Conservation (phyloP, 2,113 vertebrate species). For the Scortum barcoo region DNA sequence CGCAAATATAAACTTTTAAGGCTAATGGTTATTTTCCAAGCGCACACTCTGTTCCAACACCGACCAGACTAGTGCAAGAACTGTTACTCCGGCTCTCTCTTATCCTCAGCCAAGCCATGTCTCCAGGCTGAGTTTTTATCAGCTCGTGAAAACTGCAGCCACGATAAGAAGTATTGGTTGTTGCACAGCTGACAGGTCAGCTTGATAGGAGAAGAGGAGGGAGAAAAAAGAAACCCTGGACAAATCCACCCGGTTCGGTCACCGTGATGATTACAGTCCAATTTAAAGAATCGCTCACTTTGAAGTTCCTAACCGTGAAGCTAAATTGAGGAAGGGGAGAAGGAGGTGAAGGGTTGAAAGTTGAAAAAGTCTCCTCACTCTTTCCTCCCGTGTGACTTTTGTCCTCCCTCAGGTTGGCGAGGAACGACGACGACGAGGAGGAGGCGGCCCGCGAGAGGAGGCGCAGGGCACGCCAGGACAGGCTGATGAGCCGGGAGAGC, state of each 20-base stretch:
- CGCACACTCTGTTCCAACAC: conserved; percentile 12
- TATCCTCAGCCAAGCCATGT: conserved; percentile 62
- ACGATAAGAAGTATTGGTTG: conserved; percentile 73
- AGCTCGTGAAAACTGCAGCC: conserved; percentile 68
- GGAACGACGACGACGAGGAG: conserved; percentile 93
- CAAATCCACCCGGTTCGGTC: conserved; percentile 64
- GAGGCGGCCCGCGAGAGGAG: conserved; percentile 95
- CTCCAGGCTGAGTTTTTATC: conserved; percentile 72
- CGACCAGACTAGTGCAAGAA: conserved; percentile 36
- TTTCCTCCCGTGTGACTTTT: conserved; percentile 4
- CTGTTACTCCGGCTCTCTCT: conserved; percentile 48
- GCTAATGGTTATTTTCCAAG: conserved; percentile 19
- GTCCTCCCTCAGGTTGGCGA: conserved; percentile 84
- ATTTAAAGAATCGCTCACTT: conserved; percentile 63
- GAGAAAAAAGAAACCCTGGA: neutral
- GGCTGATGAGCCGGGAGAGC: conserved; percentile 85
- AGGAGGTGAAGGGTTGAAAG: conserved; percentile 16
- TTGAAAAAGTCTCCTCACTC: conserved; percentile 17
- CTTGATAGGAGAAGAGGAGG: conserved; percentile 56
- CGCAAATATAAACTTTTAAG: conserved; percentile 33
- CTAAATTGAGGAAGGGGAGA: conserved; percentile 39
- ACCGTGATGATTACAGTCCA: conserved; percentile 63
- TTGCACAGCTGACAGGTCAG: conserved; percentile 73
- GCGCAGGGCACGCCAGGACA: conserved; percentile 93
- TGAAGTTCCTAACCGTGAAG: conserved; percentile 56